Evolutionary conservation across 2,797 vertebrate species (phyloP).

Genomic region (Echiichthys vipera): DNA sequence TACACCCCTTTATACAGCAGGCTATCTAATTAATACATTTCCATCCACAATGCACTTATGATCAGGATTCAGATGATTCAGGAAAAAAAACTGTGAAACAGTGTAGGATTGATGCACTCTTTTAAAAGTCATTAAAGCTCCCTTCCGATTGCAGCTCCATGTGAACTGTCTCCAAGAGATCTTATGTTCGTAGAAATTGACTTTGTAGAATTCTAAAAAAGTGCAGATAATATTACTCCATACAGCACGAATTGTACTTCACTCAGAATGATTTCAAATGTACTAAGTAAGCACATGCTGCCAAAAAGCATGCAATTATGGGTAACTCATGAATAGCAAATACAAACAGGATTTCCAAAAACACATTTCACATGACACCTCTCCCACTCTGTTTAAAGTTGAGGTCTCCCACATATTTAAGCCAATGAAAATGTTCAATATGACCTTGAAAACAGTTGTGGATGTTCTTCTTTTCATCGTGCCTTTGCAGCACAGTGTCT

Average conservation of each 20-base stretch:
- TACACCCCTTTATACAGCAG: conserved; percentile 67
- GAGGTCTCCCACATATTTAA: conserved; percentile 4
- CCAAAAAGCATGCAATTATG: background rate
- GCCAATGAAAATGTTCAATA: conserved; percentile 4
- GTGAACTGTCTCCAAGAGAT: conserved; percentile 10
- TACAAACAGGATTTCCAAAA: conserved; percentile 1
- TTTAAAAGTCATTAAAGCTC: conserved; percentile 25
- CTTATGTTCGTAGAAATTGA: background rate
- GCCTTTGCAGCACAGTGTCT: conserved; percentile 38
- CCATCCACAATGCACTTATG: conserved; percentile 38
- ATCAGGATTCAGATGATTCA: conserved; percentile 36
- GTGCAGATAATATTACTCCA: conserved; percentile 14
- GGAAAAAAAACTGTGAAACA: conserved; percentile 27
- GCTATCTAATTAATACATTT: conserved; percentile 84
- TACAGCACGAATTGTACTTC: conserved; percentile 23
- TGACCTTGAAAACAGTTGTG: conserved; percentile 18
- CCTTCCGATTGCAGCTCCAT: background rate
- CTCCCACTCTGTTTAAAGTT: conserved; percentile 10
- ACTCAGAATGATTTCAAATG: background rate
- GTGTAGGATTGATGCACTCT: conserved; percentile 14
- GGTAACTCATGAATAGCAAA: background rate
- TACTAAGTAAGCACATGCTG: conserved; percentile 1
- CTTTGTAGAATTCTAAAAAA: conserved; percentile 1
- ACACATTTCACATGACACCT: conserved; percentile 8
- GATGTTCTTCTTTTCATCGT: conserved; percentile 23